Conservation (phyloP, 2,797 vertebrate genomes). For the Esox lucius region DNA sequence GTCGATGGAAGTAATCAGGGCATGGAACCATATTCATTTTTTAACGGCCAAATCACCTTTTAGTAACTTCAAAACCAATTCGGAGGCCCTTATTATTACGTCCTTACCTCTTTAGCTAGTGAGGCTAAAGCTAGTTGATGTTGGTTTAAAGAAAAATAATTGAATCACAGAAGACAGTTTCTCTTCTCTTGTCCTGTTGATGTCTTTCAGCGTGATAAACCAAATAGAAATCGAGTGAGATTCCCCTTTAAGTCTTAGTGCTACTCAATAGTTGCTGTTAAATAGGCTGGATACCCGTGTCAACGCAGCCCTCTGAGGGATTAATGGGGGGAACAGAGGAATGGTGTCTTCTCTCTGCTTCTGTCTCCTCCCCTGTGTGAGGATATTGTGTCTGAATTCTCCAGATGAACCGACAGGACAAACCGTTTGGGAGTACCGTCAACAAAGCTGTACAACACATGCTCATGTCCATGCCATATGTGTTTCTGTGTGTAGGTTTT, state of each 20-base stretch:
- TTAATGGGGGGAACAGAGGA: conserved; percentile 36
- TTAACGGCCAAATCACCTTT: too few relatives aligned
- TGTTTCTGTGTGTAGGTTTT: neutral
- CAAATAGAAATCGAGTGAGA: too few relatives aligned
- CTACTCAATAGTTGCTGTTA: conserved; percentile 38
- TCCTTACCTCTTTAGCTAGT: too few relatives aligned
- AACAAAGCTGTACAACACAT: conserved; percentile 13
- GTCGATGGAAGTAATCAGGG: too few relatives aligned
- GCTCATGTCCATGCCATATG: neutral
- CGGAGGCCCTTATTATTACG: too few relatives aligned
- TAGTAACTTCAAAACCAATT: too few relatives aligned
- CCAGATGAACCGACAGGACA: neutral
- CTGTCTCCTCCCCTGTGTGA: neutral
- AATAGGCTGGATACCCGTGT: conserved; percentile 37
- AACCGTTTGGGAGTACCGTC: conserved; percentile 20
- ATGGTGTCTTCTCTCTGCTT: conserved; percentile 31
- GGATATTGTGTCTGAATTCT: neutral
- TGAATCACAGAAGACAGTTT: too few relatives aligned
- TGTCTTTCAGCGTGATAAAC: too few relatives aligned
- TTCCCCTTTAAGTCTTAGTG: conserved; percentile 20
- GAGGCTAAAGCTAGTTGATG: too few relatives aligned
- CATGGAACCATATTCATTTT: too few relatives aligned
- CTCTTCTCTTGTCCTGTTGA: too few relatives aligned
- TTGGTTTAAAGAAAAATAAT: too few relatives aligned
- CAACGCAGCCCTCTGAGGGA: conserved; percentile 32